phyloP scores from a whole-genome alignment of 1,140 invertebrate species.

The Drosophila sp. region DNA sequence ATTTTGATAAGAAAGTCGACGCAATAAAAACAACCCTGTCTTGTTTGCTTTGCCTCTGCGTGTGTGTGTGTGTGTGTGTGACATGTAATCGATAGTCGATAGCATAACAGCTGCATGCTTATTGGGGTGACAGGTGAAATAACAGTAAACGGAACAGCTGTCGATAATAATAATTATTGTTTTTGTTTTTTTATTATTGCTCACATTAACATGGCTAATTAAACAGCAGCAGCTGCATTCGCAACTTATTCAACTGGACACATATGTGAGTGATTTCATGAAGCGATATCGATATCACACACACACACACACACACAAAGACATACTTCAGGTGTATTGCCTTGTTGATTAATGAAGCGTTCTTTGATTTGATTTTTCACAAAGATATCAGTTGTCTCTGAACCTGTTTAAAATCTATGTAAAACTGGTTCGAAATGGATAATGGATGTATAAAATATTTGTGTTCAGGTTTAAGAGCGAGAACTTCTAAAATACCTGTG shows the following conservation, averaged over 20 bases:
- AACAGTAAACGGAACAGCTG: constrained; percentile 22
- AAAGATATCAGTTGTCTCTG: neutral
- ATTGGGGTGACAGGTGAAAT: neutral
- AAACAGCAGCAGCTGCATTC: constrained; percentile 7
- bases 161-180: constrained; percentile 2
- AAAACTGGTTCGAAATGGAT: constrained; percentile 3
- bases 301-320: neutral
- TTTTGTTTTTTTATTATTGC: constrained; percentile 3
- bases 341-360: constrained; percentile 17
- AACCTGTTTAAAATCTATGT: constrained; percentile 9
- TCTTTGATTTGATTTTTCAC: neutral
- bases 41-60: neutral
- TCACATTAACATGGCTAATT: constrained; percentile 25
- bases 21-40: constrained; percentile 1
- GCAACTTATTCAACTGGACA: neutral
- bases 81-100: constrained; percentile 24
- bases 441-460: neutral
- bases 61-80: neutral
- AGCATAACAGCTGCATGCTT: constrained; percentile 6
- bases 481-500: neutral
- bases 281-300: constrained; percentile 22
- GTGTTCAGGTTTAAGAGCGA: neutral
- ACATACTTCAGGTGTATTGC: neutral
- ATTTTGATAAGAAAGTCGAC: constrained; percentile 26
- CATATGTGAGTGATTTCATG: constrained; percentile 23